A percentile compares a stretch with the other conserved stretches of the same genome.
Conservation (phyloP, 2,113 vertebrate species). For the Clupea harengus region DNA sequence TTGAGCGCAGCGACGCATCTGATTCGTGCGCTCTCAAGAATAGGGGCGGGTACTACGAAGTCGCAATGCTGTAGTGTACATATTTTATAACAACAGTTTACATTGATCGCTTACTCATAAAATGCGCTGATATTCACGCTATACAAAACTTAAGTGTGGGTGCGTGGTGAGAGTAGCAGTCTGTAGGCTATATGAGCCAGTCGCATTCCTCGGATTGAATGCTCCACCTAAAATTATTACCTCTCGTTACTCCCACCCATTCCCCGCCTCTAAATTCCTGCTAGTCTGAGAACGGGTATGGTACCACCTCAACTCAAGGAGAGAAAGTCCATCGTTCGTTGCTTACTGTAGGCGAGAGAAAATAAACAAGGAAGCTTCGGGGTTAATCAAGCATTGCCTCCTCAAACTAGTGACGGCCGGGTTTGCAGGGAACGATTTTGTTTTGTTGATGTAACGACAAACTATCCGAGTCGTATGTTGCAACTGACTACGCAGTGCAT, state of each 20-base stretch:
- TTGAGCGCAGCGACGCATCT: not conserved
- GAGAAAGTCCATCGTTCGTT: slow-evolving; percentile 6
- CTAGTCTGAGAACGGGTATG: slow-evolving; percentile 38
- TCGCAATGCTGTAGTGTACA: not conserved
- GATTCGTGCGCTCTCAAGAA: slow-evolving; percentile 41
- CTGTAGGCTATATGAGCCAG: not conserved
- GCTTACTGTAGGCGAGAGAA: not conserved
- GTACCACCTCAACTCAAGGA: slow-evolving; percentile 35
- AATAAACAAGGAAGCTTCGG: not conserved
- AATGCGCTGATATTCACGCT: not conserved
- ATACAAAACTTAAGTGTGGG: not conserved
- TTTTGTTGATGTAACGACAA: not conserved
- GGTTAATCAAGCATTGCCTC: not conserved
- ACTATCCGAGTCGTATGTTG: not conserved
- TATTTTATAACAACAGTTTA: not conserved
- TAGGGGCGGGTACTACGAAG: slow-evolving; percentile 13
- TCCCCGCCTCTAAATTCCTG: slow-evolving; percentile 52
- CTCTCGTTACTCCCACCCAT: slow-evolving; percentile 28
- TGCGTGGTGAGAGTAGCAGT: not conserved
- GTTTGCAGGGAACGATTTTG: not conserved
- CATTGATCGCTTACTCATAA: not conserved
- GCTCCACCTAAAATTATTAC: slow-evolving; percentile 9
- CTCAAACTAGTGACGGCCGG: not conserved
- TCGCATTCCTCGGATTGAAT: not conserved
- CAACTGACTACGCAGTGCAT: not conserved